phyloP scores from a whole-genome alignment of 2,888 invertebrate genomes.

The Brachyptera putata region DNA sequence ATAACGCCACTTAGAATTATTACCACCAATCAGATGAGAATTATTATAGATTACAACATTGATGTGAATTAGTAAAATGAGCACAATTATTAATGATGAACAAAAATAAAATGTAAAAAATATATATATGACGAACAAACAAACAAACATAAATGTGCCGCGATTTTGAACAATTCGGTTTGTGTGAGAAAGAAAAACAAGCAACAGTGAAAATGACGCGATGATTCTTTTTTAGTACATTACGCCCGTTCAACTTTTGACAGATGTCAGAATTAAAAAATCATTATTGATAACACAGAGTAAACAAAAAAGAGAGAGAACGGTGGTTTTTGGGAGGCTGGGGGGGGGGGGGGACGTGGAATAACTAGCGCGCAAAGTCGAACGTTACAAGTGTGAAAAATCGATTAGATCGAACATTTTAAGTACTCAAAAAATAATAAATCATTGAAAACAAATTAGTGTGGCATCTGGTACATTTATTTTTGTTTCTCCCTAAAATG shows the following conservation, averaged over 20 bases:
- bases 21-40: background rate
- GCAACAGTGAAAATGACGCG: too few species aligned
- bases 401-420: slow-evolving; percentile 15
- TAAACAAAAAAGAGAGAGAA: background rate
- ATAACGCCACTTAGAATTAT: slow-evolving; percentile 28
- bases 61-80: background rate
- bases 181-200: too few species aligned
- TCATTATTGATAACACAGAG: slow-evolving; percentile 6
- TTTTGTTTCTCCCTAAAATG: too few species aligned
- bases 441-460: slow-evolving; percentile 17
- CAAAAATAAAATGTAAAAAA: too few species aligned
- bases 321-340: background rate
- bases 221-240: too few species aligned
- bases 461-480: background rate
- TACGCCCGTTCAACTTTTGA: too few species aligned
- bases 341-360: background rate
- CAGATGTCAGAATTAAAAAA: too few species aligned
- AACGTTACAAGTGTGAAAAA: slow-evolving; percentile 10
- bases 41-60: background rate
- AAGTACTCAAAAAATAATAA: slow-evolving; percentile 1
- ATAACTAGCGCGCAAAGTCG: background rate
- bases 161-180: too few species aligned
- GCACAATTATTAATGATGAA: background rate
- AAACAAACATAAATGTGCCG: too few species aligned
- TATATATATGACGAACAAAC: too few species aligned